Evolutionary conservation across 2,888 invertebrate genomes (phyloP).

Genomic region (Sphecodes monilicornis): DNA sequence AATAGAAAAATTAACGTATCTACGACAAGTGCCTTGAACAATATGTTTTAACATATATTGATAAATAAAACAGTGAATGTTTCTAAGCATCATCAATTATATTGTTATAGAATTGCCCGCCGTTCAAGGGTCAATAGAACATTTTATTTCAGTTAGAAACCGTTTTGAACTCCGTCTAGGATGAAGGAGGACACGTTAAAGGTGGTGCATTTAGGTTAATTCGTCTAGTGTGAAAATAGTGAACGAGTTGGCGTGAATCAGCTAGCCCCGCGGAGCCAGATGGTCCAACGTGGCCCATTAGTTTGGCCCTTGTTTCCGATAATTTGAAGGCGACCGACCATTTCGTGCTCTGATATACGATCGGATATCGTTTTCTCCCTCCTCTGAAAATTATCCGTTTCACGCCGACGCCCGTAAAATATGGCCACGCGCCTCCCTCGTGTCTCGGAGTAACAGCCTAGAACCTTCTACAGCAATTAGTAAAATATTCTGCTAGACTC

Average conservation of each 20-base stretch:
- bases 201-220: slow-evolving; percentile 60
- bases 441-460: slow-evolving; percentile 24
- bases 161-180: neutral
- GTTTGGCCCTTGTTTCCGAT: slow-evolving; percentile 82
- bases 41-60: too few relatives aligned
- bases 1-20: too few relatives aligned
- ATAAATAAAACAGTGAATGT: too few relatives aligned
- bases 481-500: neutral
- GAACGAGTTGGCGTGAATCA: slow-evolving; percentile 76
- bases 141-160: neutral
- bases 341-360: slow-evolving; percentile 80
- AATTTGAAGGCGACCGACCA: slow-evolving; percentile 80
- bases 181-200: neutral
- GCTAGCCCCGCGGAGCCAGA: slow-evolving; percentile 78
- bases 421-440: slow-evolving; percentile 71
- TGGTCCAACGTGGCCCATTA: slow-evolving; percentile 77
- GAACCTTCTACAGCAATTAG: slow-evolving; percentile 9
- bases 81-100: neutral
- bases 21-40: too few relatives aligned
- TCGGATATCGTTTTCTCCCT: slow-evolving; percentile 77
- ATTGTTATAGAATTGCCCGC: too few relatives aligned
- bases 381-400: slow-evolving; percentile 81
- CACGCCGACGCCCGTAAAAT: slow-evolving; percentile 81
- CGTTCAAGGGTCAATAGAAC: neutral
- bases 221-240: slow-evolving; percentile 74